These are phyloP conservation scores for Tiphia femorata DNA, from an alignment of 2,888 invertebrate species.

Conservation along the genomic window DNA sequence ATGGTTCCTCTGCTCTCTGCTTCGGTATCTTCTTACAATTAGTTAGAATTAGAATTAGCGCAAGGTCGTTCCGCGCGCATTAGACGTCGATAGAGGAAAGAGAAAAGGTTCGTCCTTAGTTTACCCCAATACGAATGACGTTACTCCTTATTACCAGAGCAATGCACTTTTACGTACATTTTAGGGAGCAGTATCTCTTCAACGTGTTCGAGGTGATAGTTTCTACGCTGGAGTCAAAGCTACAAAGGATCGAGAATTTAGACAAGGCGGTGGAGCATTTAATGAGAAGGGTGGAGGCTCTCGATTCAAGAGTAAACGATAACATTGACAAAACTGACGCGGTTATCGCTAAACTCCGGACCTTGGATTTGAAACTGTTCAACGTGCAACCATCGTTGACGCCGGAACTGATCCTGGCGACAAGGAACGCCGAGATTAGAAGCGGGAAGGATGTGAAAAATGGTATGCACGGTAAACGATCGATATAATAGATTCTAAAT, in stretches of 20 bases:
- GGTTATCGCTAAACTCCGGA: slow-evolving; percentile 82
- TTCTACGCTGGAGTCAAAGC: slow-evolving; percentile 87
- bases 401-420: slow-evolving; percentile 62
- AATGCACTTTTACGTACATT: slow-evolving; percentile 52
- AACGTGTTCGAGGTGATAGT: slow-evolving; percentile 92
- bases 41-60: too few species aligned
- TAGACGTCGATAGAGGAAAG: too few species aligned
- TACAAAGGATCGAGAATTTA: slow-evolving; percentile 88
- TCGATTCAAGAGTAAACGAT: slow-evolving; percentile 85
- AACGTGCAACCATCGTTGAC: slow-evolving; percentile 70
- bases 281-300: slow-evolving; percentile 85
- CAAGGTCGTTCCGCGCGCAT: too few species aligned
- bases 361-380: slow-evolving; percentile 82
- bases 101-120: not conserved
- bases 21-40: too few species aligned
- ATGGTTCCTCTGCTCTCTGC: too few species aligned
- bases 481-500: too few species aligned
- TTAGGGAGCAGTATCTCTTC: slow-evolving; percentile 89
- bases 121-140: not conserved
- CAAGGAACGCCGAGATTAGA: slow-evolving; percentile 30
- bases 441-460: too few species aligned
- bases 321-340: slow-evolving; percentile 89
- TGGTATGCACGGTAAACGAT: too few species aligned
- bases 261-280: slow-evolving; percentile 90
- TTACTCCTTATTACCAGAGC: not conserved